Percentiles rank a stretch among this genome's conserved stretches.
phyloP scores from a whole-genome alignment of 2,888 invertebrate genomes.

The Sminthurides aquaticus region DNA sequence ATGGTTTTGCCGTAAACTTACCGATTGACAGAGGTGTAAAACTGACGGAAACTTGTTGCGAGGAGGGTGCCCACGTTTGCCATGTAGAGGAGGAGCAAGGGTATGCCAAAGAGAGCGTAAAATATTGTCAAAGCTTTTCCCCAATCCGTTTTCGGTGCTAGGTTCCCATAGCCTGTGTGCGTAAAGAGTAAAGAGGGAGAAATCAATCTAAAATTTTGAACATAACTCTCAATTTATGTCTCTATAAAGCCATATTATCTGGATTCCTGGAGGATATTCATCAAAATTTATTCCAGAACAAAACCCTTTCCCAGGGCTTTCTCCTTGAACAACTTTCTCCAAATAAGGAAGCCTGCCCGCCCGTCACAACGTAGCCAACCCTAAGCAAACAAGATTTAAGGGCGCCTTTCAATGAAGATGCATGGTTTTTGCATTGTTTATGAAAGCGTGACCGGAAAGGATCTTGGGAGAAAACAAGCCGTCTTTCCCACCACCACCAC shows the following conservation, averaged over 20 bases:
- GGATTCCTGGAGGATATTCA: no score
- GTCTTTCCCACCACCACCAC: no score
- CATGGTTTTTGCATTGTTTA: no score
- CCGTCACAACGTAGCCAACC: no score
- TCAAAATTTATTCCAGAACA: no score
- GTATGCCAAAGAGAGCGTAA: constrained; percentile 43
- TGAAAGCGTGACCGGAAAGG: no score
- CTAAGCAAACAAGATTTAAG: no score
- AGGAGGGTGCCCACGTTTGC: constrained; percentile 42
- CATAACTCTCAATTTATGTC: not conserved
- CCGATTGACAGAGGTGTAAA: constrained; percentile 41
- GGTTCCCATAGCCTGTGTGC: constrained; percentile 40
- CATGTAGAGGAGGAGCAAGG: constrained; percentile 42
- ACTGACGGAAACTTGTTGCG: constrained; percentile 42
- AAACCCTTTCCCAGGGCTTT: no score
- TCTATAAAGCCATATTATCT: not conserved
- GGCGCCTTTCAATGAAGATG: no score
- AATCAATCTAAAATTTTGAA: not conserved
- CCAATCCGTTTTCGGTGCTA: constrained; percentile 41
- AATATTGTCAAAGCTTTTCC: constrained; percentile 43
- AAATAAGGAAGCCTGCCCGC: no score
- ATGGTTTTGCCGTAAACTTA: constrained; percentile 35
- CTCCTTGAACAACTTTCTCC: no score
- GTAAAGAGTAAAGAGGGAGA: not conserved
- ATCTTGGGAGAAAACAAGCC: no score